Base-by-base conservation (phyloP, 2,888 invertebrate genomes). In the Synanthedon tipuliformis region DNA sequence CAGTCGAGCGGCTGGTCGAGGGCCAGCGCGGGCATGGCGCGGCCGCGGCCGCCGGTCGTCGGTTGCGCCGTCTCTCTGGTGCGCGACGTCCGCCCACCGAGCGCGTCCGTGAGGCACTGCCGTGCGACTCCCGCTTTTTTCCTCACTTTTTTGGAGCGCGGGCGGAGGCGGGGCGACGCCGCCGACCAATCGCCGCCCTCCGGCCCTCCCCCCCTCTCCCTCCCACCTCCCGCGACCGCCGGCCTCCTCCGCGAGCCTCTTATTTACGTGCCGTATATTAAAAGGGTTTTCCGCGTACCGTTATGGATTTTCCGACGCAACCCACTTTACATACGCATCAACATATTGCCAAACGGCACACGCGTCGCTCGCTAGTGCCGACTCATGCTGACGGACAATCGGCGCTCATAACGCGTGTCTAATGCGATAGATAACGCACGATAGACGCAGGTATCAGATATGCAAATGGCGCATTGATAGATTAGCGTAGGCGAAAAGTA, bases 1-100 rank as follows among this genome's bases (percentile, higher is more conserved):
- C 92, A 93, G 88, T 93, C 93, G 67, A 92, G 88, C 64, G 92
- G 92, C 81, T 92, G 92, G 75, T 82, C 77, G 88, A 89, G 88
- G 65, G 89, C 89, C 75, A 91, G 88, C 89, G 90, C 91, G 79
- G 91, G 91, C 89, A 90, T 90, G 70, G 88, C 88, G 78, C 87
- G 83, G 78, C 80, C 79, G 79, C 78, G 76, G 78, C 78, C 89
- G 89, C 90, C 85, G 89, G 89, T 88, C 77, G 76, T 69, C 68
- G 75, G 77, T 73, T 76, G 80, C 81, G 81, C 81, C 83, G 84
- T 80, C 71, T 74, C 76, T 71, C 69, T 63, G 68, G 68, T 62
- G 59, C 59, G 58, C 63, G 66, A 69, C 69, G 78, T 78, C 77
- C 82, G 81, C 82, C 76, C 78, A 68, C 73, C 62, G 69, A 74